phyloP scores from a whole-genome alignment of 2,797 vertebrate species.

The Periparus ater region DNA sequence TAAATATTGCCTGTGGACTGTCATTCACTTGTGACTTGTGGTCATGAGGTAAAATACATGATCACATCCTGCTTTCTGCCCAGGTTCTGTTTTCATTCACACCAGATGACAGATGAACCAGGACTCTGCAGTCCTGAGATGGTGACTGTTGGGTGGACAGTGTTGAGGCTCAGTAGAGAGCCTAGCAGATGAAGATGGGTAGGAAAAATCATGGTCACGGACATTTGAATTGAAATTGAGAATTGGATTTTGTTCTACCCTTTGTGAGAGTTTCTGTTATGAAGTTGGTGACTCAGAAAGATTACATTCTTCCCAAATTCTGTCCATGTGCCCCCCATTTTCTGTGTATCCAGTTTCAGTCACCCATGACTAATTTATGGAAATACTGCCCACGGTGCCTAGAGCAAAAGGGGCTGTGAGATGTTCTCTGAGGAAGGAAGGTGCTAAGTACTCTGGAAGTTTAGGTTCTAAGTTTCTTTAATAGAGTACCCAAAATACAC shows the following conservation, averaged over 20 bases:
- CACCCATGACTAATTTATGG: background rate
- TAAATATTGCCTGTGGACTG: background rate
- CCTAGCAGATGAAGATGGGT: background rate
- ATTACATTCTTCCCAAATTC: background rate
- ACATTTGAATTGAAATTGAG: background rate
- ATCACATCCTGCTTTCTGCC: background rate
- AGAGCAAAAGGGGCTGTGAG: background rate
- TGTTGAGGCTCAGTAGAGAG: background rate
- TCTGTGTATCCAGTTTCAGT: background rate
- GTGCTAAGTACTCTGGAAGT: background rate
- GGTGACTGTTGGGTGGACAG: background rate
- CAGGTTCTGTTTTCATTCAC: background rate
- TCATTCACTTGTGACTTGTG: background rate
- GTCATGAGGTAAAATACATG: background rate
- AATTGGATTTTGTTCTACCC: background rate
- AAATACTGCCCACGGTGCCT: background rate
- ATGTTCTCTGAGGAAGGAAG: background rate
- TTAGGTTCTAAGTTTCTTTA: background rate
- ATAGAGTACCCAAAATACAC: constrained; percentile 8
- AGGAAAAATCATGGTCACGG: background rate
- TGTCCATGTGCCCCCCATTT: background rate
- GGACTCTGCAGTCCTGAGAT: background rate
- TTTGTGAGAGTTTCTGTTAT: background rate
- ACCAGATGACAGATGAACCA: background rate
- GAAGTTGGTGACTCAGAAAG: background rate